Conservation (phyloP, 2,113 vertebrate species). For the Narcine bancroftii region DNA sequence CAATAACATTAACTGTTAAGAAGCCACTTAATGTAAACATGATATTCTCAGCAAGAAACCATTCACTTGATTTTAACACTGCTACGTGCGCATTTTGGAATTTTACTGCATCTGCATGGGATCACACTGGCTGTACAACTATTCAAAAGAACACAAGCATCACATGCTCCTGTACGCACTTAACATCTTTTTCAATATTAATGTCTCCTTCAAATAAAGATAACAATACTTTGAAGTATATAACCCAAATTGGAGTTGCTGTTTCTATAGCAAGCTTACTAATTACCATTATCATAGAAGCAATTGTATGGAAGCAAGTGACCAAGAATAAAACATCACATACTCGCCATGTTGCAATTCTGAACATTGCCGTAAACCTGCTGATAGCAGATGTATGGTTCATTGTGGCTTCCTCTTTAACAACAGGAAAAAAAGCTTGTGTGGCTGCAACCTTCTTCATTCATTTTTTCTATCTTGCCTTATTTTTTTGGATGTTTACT, state of each 20-base stretch:
- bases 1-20: conserved; percentile 52
- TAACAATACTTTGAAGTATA: conserved; percentile 42
- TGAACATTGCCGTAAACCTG: conserved; percentile 70
- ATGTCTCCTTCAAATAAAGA: conserved; percentile 54
- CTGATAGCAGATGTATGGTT: conserved; percentile 70
- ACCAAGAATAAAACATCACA: conserved; percentile 65
- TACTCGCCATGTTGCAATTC: conserved; percentile 70
- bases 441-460: conserved; percentile 71
- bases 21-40: conserved; percentile 49
- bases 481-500: conserved; percentile 88
- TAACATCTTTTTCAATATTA: conserved; percentile 76
- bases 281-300: conserved; percentile 67
- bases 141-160: conserved; percentile 7
- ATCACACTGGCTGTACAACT: conserved; percentile 47
- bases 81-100: conserved; percentile 72
- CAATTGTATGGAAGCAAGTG: conserved; percentile 60
- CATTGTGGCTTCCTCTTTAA: conserved; percentile 52
- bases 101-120: conserved; percentile 53
- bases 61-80: conserved; percentile 37
- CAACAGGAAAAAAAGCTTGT: conserved; percentile 47
- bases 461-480: conserved; percentile 75
- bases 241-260: conserved; percentile 64
- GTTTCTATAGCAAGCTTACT: conserved; percentile 68
- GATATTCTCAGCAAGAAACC: conserved; percentile 56
- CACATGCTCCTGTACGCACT: conserved; percentile 62